Evolutionary conservation across 1,140 invertebrate genomes (phyloP).

Genomic region (Heliconius himera): DNA sequence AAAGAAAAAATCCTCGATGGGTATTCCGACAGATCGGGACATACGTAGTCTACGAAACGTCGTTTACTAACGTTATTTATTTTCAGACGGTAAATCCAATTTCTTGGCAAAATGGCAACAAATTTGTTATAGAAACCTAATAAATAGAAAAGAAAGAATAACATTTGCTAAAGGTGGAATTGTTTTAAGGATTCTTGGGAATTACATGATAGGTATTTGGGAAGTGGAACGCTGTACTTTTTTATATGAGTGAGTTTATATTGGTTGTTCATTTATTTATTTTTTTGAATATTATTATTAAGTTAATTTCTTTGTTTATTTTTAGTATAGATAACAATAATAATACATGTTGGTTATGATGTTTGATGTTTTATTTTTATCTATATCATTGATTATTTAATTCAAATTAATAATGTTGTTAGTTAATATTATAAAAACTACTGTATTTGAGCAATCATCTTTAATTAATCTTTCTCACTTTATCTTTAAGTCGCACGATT

Average conservation of each 20-base stretch:
- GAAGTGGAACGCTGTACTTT: not conserved
- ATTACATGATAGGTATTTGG: not conserved
- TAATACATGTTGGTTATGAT: no score
- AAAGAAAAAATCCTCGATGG: not conserved
- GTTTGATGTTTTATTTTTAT: no score
- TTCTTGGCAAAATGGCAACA: not conserved
- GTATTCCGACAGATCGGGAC: not conserved
- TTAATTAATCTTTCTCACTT: no score
- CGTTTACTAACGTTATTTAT: conserved; percentile 4
- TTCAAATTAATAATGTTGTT: no score
- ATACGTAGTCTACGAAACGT: not conserved
- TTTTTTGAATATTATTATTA: not conserved
- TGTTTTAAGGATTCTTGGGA: not conserved
- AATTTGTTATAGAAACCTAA: conserved; percentile 15
- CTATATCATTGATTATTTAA: no score
- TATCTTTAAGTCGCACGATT: no score
- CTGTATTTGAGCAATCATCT: no score
- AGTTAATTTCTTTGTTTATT: no score
- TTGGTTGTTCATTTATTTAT: not conserved
- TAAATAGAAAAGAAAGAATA: not conserved
- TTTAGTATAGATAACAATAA: no score
- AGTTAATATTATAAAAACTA: no score
- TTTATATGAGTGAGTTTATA: no score
- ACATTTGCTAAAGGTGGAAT: not conserved
- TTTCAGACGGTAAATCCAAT: conserved; percentile 7